These are phyloP conservation scores for Sphaeridia pumilis DNA, from an alignment of 2,888 invertebrate species.

Conservation along the genomic window DNA sequence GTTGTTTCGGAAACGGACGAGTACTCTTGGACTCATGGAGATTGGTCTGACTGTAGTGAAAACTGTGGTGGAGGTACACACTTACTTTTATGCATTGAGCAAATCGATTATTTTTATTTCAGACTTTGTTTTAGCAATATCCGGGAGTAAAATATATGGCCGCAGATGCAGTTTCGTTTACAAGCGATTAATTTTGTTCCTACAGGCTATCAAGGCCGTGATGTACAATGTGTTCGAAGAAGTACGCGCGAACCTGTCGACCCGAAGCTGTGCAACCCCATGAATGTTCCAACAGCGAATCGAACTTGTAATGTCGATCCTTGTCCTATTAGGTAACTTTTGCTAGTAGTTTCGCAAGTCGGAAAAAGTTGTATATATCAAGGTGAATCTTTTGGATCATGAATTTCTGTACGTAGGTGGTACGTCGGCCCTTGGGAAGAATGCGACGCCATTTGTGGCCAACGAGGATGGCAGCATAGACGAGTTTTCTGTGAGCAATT, in stretches of 20 bases:
- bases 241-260: conserved; percentile 59
- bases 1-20: conserved; percentile 51
- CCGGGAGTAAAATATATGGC: too few relatives aligned
- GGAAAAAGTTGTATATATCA: not conserved
- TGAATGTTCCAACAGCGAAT: conserved; percentile 56
- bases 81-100: too few relatives aligned
- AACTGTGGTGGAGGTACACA: conserved; percentile 84
- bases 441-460: conserved; percentile 72
- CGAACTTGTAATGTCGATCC: conserved; percentile 62
- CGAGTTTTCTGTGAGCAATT: conserved; percentile 66
- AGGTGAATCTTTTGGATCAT: conserved; percentile 1
- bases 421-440: conserved; percentile 62
- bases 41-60: conserved; percentile 68
- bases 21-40: conserved; percentile 71
- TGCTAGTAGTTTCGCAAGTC: not conserved
- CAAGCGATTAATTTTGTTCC: not conserved
- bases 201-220: conserved; percentile 59
- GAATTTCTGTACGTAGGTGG: conserved; percentile 46
- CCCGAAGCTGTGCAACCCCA: conserved; percentile 63
- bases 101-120: too few relatives aligned
- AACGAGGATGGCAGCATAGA: conserved; percentile 40
- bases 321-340: conserved; percentile 54
- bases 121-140: too few relatives aligned
- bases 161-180: too few relatives aligned
- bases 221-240: conserved; percentile 67